Conservation (phyloP, 2,888 invertebrate genomes). For the Leptothorax acervorum region DNA sequence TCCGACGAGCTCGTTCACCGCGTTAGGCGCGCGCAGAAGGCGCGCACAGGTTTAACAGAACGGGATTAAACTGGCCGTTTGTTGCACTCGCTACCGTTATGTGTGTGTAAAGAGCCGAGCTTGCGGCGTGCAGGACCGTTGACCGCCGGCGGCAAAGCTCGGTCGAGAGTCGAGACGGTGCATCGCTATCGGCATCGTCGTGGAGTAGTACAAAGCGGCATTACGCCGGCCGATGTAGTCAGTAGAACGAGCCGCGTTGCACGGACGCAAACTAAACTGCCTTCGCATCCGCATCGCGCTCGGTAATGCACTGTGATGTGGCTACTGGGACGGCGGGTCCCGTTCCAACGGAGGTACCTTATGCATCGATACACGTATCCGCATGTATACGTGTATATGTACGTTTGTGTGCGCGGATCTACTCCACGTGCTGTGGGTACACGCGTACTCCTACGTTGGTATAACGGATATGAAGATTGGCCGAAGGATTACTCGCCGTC, state of each 20-base stretch:
- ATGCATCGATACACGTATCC: constrained; percentile 65
- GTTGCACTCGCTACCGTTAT: constrained; percentile 43
- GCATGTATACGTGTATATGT: too few species aligned
- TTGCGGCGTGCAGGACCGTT: background rate
- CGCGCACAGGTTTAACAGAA: constrained; percentile 54
- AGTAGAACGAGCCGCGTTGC: constrained; percentile 40
- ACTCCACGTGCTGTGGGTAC: background rate
- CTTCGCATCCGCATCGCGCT: constrained; percentile 58
- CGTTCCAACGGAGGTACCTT: constrained; percentile 65
- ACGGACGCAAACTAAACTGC: constrained; percentile 62
- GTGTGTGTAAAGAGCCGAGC: constrained; percentile 31
- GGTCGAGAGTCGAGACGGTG: constrained; percentile 29
- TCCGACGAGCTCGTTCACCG: background rate
- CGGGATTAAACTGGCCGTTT: constrained; percentile 60
- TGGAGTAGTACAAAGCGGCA: constrained; percentile 34
- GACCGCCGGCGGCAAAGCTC: constrained; percentile 2
- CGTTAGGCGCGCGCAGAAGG: background rate
- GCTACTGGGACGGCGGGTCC: constrained; percentile 69
- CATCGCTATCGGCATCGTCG: constrained; percentile 29
- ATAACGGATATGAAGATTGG: constrained; percentile 55
- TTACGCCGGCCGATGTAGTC: constrained; percentile 12
- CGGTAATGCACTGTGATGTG: constrained; percentile 74
- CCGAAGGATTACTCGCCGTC: constrained; percentile 28
- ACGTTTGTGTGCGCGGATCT: background rate
- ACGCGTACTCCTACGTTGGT: constrained; percentile 4